Evolutionary conservation across 1,140 invertebrate genomes (phyloP), one percentile per base, ranked within the genome.

Genomic region (Chymomyza costata): DNA sequence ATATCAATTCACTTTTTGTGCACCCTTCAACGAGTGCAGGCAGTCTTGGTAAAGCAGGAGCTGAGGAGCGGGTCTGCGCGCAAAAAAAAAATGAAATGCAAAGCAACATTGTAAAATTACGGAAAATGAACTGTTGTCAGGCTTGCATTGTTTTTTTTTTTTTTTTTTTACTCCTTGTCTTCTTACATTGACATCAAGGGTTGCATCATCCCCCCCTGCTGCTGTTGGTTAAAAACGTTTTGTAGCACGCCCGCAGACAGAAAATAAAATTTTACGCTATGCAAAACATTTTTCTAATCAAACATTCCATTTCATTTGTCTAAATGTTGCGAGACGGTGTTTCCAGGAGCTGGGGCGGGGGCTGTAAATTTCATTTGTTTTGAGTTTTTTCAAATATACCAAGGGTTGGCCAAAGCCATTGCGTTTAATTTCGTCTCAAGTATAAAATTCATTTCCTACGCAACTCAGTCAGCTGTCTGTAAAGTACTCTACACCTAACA

Each of bases 241-340:
- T 50, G 65, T 47, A 37, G 68, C 71, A 73, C 73, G 68, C 67
- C 52, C 64, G 39, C 32, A 50, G 34, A 39, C 32, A 37, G 48
- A 49, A 69, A 66, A 74, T 78, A 78, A 68, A 68, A 73, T 80
- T 78, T 55, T 57, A 68, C 39, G 73, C 73, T 80, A 80, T 73
- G 73, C 73, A 80, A 78, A 78, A 71, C 73, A 80, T 78, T 78
- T 78, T 78, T 78, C 73, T 78, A 78, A 78, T 78, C 73, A 78
- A 78, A 78, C 73, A 78, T 80, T 78, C 67, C 73, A 78, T 80
- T 78, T 78, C 66, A 78, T 70, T 76, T 70, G 70, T 34, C 28
- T 46, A 31, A 18, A 16, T 31, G 30, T 45, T 17, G n/a, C n/a
- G n/a, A n/a, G n/a, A n/a, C n/a, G n/a, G n/a, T n/a, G 3, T 10